Evolutionary conservation across 2,113 vertebrate species (phyloP).

Genomic region (Nycticorax nycticorax): DNA sequence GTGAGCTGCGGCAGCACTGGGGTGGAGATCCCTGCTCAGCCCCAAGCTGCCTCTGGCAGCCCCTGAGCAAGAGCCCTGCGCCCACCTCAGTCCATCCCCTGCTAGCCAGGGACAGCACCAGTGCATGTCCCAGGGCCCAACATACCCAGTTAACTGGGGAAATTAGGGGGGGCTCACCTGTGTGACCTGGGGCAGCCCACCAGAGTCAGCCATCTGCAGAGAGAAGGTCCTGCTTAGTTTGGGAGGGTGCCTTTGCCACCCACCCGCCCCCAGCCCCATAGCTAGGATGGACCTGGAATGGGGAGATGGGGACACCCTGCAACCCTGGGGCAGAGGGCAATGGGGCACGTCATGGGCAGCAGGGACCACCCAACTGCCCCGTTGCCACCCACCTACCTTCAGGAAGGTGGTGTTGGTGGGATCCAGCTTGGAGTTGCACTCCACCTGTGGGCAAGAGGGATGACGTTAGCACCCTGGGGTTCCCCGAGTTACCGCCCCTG

Average conservation of each 20-base stretch:
- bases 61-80: rapidly evolving
- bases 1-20: not conserved
- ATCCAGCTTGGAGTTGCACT: constrained; percentile 98
- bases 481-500: not conserved
- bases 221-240: not conserved
- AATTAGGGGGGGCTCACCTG: constrained; percentile 80
- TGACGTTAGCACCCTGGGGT: not conserved
- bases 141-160: not conserved
- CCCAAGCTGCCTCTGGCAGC: not conserved
- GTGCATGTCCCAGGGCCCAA: not conserved
- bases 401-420: constrained; percentile 96
- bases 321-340: not conserved
- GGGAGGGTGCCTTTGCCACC: not conserved
- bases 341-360: not conserved
- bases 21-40: not conserved
- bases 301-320: not conserved
- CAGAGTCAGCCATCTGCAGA: constrained; percentile 95
- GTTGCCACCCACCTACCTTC: constrained; percentile 78
- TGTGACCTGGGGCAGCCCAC: constrained; percentile 95
- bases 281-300: not conserved
- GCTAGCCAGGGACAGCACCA: not conserved
- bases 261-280: not conserved
- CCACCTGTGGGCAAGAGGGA: constrained; percentile 78
- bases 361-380: rapidly evolving
- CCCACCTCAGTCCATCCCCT: not conserved